Base-by-base conservation (phyloP, 2,888 invertebrate genomes). In the Leptinotarsa haldemani region DNA sequence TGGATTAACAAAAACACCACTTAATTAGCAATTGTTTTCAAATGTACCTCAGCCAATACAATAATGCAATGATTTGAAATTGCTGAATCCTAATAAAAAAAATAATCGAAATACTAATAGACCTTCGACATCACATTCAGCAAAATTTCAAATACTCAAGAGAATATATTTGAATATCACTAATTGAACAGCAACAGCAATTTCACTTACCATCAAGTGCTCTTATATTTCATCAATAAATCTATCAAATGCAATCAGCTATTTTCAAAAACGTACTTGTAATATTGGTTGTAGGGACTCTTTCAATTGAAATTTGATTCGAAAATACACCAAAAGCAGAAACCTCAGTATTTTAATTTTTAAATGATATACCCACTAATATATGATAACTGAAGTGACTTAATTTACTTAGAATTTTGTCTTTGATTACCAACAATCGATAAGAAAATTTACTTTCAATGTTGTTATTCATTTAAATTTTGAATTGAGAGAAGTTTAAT, bases 21-120 rank as follows among this genome's bases (percentile, higher is more conserved):
- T 30, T 30, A 65, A 70, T 66, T 64, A 73, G 74, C 74, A 74
- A 72, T 76, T 71, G 76, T 74, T 71, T 69, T 18, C 52, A 61
- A 74, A 74, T 63, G 65, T 70, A 72, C 76, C 76, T 70, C 74
- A 76, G 76, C 76, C 76, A 64, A 69, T 18, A 66, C 12, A 56
- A n/a, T 61, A 56, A 56, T 56, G 12, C 9, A 40, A 9, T 40
- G 40, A 5, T 12, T 2, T 12, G 40, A 40, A 9, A 40, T 5
- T 40, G 40, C 40, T 40, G 40, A 40, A 40, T 40, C 2, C 40
- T 40, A 9, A 40, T 12, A 40, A 12, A 7, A 52, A 52, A 52
- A 52, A 18, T 3, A 18, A 18, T 18, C 0, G 18, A 52, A 52
- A 13, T 18, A 18, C 18, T 9, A 52, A 18, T n/a, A 52, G 18